Evolutionary conservation across 1,140 invertebrate genomes (phyloP), one percentile per base, ranked within the genome.

Genomic region (Apis dorsata): DNA sequence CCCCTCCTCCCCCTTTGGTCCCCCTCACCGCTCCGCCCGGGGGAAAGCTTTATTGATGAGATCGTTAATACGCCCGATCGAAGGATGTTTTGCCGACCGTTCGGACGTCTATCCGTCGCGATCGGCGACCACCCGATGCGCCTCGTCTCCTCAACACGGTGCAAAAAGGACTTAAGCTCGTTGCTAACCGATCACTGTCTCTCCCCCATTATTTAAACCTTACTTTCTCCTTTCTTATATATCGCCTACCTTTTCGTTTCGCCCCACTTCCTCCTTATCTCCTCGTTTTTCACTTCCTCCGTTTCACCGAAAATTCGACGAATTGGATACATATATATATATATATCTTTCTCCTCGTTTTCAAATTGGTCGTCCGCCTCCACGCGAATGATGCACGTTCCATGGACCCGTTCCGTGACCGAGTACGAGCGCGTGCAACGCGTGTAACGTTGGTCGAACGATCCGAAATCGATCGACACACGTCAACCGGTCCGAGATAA

Each of bases 121-220:
- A 92, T 91, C 91, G 83, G 86, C 91, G 91, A 92, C 91, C 91
- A 92, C 91, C 91, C 91, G 91, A 91, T 90, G 91, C 84, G 91
- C 59, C 82, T 76, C 79, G 74, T 88, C 83, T 88, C 86, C 81
- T 88, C 85, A 44, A 73, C 77, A 53, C 84, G 34, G 62, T 55
- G 75, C 87, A 88, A 88, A 88, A 88, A 85, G 81, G 78, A 74
- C 78, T 81, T 62, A 60, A 83, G 66, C 59, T 76, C 65, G 75
- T 73, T 55, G 77, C 34, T 68, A 68, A 69, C 79, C 81, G 59
- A 87, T 81, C 76, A 12, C 77, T 84, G 85, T 81, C 77, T 66
- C 79, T 66, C 81, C 74, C 66, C 69, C 72, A 28, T 84, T 76
- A 87, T 87, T 87, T 85, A 75, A 87, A 85, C 74, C 57, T 89